Conservation (phyloP, 2,888 invertebrate genomes). For the Noctua janthina region DNA sequence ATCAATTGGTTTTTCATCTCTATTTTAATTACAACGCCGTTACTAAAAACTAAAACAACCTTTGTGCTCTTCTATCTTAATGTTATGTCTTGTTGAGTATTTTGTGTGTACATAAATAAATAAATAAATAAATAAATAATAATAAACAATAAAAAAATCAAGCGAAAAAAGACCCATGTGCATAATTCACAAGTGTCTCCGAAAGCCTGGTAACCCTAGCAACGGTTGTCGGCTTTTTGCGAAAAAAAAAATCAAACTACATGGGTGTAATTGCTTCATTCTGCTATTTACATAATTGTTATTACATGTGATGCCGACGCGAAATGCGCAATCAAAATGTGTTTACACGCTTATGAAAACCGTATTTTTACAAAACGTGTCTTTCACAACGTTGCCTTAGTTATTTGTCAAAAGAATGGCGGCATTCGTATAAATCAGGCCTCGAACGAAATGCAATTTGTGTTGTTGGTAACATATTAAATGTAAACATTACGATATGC, state of each 20-base stretch:
- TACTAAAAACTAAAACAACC: background rate
- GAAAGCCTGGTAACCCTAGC: constrained; percentile 30
- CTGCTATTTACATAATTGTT: constrained; percentile 71
- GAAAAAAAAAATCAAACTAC: constrained; percentile 64
- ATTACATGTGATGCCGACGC: constrained; percentile 61
- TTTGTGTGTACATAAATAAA: no score
- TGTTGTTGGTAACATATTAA: constrained; percentile 7
- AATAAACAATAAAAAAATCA: background rate
- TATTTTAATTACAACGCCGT: background rate
- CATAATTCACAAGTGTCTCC: background rate
- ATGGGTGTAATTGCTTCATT: constrained; percentile 73
- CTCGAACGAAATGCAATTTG: background rate
- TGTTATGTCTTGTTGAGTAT: no score
- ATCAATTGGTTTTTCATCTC: background rate
- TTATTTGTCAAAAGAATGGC: constrained; percentile 42
- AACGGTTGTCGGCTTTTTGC: constrained; percentile 66
- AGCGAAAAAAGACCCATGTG: background rate
- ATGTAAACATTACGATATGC: background rate
- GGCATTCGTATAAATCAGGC: constrained; percentile 23
- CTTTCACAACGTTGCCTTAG: constrained; percentile 31
- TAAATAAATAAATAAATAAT: no score
- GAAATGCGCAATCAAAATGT: constrained; percentile 53
- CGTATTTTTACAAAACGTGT: constrained; percentile 52
- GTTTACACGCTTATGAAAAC: constrained; percentile 57
- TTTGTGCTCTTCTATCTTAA: no score